Conservation (phyloP, 2,888 invertebrate genomes). For the Thymelicus sylvestris region DNA sequence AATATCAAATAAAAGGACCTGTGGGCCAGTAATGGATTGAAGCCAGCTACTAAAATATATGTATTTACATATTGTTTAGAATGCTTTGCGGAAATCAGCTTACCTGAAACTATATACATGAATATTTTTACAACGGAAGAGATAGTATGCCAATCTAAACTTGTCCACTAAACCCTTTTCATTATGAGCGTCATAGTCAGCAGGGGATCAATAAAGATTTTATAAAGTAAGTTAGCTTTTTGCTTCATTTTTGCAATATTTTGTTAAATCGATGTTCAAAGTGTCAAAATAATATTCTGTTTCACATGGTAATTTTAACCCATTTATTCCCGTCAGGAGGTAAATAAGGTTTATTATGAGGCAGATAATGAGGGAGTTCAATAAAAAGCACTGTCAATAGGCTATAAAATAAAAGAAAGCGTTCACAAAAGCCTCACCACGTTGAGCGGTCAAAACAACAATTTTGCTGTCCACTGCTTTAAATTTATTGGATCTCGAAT, state of each 20-base stretch:
- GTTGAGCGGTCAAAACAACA: slow-evolving; percentile 79
- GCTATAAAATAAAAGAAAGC: slow-evolving; percentile 51
- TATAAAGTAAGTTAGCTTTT: background rate
- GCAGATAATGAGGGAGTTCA: slow-evolving; percentile 53
- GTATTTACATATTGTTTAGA: no score
- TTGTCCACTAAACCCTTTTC: background rate
- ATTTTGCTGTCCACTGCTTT: slow-evolving; percentile 80
- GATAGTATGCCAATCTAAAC: background rate
- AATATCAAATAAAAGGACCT: no score
- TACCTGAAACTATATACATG: no score
- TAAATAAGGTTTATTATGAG: slow-evolving; percentile 39
- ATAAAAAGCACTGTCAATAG: slow-evolving; percentile 60
- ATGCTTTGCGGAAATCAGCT: no score
- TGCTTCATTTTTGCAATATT: background rate
- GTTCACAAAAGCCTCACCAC: slow-evolving; percentile 59
- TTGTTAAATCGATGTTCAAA: slow-evolving; percentile 9
- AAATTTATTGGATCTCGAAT: slow-evolving; percentile 79
- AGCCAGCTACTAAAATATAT: no score
- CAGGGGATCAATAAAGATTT: background rate
- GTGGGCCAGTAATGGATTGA: no score
- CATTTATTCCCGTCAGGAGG: slow-evolving; percentile 35
- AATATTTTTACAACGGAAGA: no score
- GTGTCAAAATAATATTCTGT: slow-evolving; percentile 19
- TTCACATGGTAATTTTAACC: slow-evolving; percentile 26
- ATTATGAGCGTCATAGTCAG: background rate